Evolutionary conservation across 2,113 vertebrate genomes (phyloP), one percentile per base, ranked within the genome.

Genomic region (Uria lomvia): DNA sequence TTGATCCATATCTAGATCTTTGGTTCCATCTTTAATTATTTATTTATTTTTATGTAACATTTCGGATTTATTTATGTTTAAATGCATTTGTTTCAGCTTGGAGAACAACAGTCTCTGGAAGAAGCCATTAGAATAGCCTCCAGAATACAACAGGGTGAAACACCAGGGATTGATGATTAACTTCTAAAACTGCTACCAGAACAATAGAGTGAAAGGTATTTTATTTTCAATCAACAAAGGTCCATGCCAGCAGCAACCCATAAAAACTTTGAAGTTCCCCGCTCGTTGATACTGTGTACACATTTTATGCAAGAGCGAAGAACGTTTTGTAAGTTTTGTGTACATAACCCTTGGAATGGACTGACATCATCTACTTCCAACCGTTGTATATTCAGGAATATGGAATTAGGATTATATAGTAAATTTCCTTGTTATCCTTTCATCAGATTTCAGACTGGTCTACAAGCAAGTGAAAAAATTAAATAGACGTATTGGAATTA

Each of bases 61-160:
- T 79, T 59, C 50, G 9, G 8, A 66, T 85, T 83, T 50, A 63
- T 58, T 62, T 70, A n/a, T 68, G 26, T 95, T 78, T 70, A 38
- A 72, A 94, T 87, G 52, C 8, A 3, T 94, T 91, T 94, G 50
- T 97, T 97, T 95, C 96, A 99, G 99, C 99, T 99, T 72, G 99
- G 99, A 97, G 99, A 99, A 96, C 99, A 99, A 94, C 99, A 99
- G 71, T 99, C 99, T 43, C 97, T 99, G 97, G 99, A 99, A 98
- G 99, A 99, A 98, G 99, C 99, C 98, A 99, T 99, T 97, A 98
- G 99, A 98, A 99, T 99, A 98, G 99, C 99, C 81, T 99, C 99
- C 74, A 98, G 99, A 97, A 99, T 99, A 98, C 99, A 99, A 73
- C 99, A 99, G 96, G 99, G 99, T 94, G 99, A 99, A 97, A 99